phyloP scores from a whole-genome alignment of 2,113 vertebrate species.

The Alligator sinensis region DNA sequence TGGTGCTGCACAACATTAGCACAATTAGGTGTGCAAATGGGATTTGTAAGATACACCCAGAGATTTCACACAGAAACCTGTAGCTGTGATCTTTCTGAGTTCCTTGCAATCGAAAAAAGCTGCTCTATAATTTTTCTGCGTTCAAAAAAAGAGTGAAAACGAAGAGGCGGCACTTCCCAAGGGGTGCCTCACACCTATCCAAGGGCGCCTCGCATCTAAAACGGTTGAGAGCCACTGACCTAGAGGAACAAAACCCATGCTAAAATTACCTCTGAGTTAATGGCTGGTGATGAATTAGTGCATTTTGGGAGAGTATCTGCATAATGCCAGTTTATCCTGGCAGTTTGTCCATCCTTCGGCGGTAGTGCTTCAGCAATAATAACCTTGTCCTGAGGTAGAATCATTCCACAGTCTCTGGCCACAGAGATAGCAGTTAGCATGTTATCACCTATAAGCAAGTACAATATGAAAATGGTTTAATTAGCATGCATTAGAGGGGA shows the following conservation, averaged over 20 bases:
- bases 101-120: no score
- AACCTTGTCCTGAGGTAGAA: constrained; percentile 92
- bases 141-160: no score
- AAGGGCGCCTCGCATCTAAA: no score
- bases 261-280: constrained; percentile 83
- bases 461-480: not conserved
- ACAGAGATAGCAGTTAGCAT: constrained; percentile 98
- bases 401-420: constrained; percentile 98
- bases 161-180: no score
- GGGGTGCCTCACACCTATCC: no score
- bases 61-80: no score
- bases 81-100: no score
- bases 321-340: constrained; percentile 96
- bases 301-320: constrained; percentile 86
- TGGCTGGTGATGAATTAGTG: constrained; percentile 74
- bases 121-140: no score
- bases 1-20: no score
- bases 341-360: constrained; percentile 92
- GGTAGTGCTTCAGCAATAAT: constrained; percentile 95
- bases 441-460: constrained; percentile 87
- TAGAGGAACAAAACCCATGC: not conserved
- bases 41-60: no score
- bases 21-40: no score
- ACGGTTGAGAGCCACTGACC: no score
- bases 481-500: not conserved